Evolutionary conservation across 2,888 invertebrate genomes (phyloP).

Genomic region (Trimorus sp.): DNA sequence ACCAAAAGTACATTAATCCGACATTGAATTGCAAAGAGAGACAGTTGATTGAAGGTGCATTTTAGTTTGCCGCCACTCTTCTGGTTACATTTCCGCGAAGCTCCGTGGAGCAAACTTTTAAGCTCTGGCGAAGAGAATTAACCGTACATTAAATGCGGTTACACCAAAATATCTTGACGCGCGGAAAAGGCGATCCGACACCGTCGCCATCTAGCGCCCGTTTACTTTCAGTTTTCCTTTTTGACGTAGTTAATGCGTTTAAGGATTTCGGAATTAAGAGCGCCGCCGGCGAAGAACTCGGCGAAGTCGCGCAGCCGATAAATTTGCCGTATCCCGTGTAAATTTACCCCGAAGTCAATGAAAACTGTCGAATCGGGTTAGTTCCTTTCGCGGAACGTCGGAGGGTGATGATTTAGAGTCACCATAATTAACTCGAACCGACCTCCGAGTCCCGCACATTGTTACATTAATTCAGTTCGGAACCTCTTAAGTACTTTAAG

Average conservation of each 20-base stretch:
- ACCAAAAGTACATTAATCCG: too few species aligned
- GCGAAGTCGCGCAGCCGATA: too few species aligned
- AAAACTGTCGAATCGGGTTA: too few species aligned
- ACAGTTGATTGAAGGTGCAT: conserved; percentile 1
- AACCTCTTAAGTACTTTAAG: too few species aligned
- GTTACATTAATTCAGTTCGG: too few species aligned
- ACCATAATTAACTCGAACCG: too few species aligned
- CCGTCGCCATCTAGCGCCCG: conserved; percentile 1
- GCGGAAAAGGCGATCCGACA: conserved; percentile 13
- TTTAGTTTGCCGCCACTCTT: conserved; percentile 31
- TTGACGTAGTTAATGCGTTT: conserved; percentile 3
- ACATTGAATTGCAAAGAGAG: too few species aligned
- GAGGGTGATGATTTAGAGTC: too few species aligned
- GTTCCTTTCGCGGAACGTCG: too few species aligned
- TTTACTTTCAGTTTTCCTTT: conserved; percentile 5
- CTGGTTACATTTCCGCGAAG: conserved; percentile 28
- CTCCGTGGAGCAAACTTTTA: conserved; percentile 31
- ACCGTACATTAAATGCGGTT: conserved; percentile 40
- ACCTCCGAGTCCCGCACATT: too few species aligned
- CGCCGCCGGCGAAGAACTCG: background rate
- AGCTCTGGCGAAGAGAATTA: conserved; percentile 34
- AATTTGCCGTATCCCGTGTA: too few species aligned
- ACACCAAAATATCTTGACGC: conserved; percentile 20
- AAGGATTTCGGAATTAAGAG: conserved; percentile 6
- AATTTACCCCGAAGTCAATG: too few species aligned